A percentile compares a stretch with the other conserved stretches of the same genome.
These are phyloP conservation scores for Pterois miles DNA, from an alignment of 2,797 vertebrate species.

Conservation along the genomic window DNA sequence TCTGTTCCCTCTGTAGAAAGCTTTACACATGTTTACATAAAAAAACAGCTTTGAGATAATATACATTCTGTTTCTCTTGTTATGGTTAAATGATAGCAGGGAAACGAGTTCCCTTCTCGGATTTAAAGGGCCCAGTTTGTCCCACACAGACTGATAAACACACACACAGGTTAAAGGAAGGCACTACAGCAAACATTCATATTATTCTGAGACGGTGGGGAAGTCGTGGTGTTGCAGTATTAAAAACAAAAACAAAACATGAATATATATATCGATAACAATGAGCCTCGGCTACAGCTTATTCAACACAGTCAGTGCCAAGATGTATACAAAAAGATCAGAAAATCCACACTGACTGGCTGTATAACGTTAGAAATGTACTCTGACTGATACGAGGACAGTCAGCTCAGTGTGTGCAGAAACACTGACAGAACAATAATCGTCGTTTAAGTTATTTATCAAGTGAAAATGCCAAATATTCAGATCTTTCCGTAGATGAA, in stretches of 20 bases:
- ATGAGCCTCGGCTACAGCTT: slow-evolving; percentile 49
- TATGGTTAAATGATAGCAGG: slow-evolving; percentile 46
- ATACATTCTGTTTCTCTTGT: slow-evolving; percentile 88
- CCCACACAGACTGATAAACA: slow-evolving; percentile 2
- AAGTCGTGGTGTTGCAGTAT: slow-evolving; percentile 34
- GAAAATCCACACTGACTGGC: slow-evolving; percentile 4
- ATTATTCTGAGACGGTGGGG: slow-evolving; percentile 63
- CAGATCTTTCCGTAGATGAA: no score
- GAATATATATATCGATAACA: slow-evolving; percentile 22
- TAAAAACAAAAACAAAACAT: not conserved
- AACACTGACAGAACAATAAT: not conserved
- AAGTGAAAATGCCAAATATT: not conserved
- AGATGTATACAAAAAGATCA: slow-evolving; percentile 34
- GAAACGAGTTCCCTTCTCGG: slow-evolving; percentile 29
- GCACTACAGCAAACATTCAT: slow-evolving; percentile 68
- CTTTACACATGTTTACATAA: slow-evolving; percentile 92
- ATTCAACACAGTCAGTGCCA: slow-evolving; percentile 48
- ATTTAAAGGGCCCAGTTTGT: slow-evolving; percentile 8
- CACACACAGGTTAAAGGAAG: slow-evolving; percentile 27
- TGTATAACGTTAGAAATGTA: not conserved
- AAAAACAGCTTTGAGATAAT: slow-evolving; percentile 81
- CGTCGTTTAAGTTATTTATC: not conserved
- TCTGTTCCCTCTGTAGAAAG: slow-evolving; percentile 95
- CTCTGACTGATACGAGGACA: not conserved
- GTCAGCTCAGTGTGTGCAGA: not conserved